A percentile compares a stretch with the other conserved stretches of the same genome.
phyloP scores from a whole-genome alignment of 2,888 invertebrate genomes.

The Chloroclystis v-ata region DNA sequence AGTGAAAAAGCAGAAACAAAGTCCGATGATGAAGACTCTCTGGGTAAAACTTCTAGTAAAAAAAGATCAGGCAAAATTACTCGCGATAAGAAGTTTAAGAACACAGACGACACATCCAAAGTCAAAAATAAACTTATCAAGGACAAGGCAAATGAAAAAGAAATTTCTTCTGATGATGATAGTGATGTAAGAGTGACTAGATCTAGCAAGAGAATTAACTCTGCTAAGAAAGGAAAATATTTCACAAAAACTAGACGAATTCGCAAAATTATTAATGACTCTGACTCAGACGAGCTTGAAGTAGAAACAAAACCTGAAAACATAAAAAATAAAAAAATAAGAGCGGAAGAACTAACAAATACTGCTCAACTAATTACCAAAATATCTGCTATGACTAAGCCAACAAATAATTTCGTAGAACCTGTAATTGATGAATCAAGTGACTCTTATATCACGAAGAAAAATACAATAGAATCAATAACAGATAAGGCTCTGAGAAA shows the following conservation, averaged over 20 bases:
- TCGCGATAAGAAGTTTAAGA: slow-evolving; percentile 10
- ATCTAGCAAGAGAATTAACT: slow-evolving; percentile 36
- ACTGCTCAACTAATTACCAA: too few species aligned
- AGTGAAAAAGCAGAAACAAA: slow-evolving; percentile 10
- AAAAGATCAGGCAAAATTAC: slow-evolving; percentile 4
- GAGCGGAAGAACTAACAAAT: too few species aligned
- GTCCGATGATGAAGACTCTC: slow-evolving; percentile 15
- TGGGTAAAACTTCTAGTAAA: neutral
- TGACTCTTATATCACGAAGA: neutral
- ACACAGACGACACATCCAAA: slow-evolving; percentile 14
- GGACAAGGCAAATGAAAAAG: slow-evolving; percentile 21
- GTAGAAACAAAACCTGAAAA: slow-evolving; percentile 1
- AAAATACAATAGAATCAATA: slow-evolving; percentile 2
- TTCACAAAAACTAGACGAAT: slow-evolving; percentile 32
- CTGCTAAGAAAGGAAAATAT: slow-evolving; percentile 11
- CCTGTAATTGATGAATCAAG: slow-evolving; percentile 1
- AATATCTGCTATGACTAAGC: slow-evolving; percentile 3
- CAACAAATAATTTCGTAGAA: neutral
- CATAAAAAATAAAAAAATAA: neutral
- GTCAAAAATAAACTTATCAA: slow-evolving; percentile 11
- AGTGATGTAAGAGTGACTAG: slow-evolving; percentile 42
- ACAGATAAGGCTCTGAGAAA: slow-evolving; percentile 12
- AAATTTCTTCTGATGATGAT: slow-evolving; percentile 13
- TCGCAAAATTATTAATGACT: slow-evolving; percentile 46
- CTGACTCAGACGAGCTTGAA: slow-evolving; percentile 46